phyloP scores from a whole-genome alignment of 2,113 vertebrate species.

The Elachura formosa region DNA sequence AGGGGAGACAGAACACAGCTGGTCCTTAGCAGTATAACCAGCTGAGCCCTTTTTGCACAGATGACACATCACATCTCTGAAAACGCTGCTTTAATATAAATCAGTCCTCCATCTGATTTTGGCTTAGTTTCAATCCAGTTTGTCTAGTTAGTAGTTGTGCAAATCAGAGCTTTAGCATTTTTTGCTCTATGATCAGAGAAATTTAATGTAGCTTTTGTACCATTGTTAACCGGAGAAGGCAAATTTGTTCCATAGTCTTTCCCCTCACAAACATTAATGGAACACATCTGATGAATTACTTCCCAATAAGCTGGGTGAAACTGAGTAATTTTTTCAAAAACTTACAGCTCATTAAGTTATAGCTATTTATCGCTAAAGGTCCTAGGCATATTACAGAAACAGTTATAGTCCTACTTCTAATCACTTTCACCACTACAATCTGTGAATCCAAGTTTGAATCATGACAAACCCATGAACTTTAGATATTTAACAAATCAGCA shows the following conservation, averaged over 20 bases:
- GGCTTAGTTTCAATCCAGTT: neutral
- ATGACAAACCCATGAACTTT: neutral
- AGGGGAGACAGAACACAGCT: neutral
- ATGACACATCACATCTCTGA: neutral
- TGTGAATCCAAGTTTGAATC: neutral
- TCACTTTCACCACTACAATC: neutral
- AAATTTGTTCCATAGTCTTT: neutral
- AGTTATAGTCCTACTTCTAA: neutral
- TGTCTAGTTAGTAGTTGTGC: neutral
- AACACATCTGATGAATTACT: neutral
- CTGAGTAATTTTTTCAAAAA: neutral
- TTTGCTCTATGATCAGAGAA: neutral
- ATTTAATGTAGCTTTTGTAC: neutral
- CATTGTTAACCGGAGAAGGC: neutral
- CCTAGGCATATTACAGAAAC: neutral
- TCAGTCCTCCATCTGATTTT: neutral
- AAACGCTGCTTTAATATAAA: neutral
- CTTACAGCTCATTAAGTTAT: neutral
- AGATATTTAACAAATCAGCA: neutral
- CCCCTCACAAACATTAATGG: neutral
- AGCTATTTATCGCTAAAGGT: neutral
- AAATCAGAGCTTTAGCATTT: neutral
- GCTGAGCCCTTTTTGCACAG: neutral
- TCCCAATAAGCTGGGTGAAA: neutral
- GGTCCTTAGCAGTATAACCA: neutral